Evolutionary conservation across 2,797 vertebrate species (phyloP).

Genomic region (Mionectes olivaceus): DNA sequence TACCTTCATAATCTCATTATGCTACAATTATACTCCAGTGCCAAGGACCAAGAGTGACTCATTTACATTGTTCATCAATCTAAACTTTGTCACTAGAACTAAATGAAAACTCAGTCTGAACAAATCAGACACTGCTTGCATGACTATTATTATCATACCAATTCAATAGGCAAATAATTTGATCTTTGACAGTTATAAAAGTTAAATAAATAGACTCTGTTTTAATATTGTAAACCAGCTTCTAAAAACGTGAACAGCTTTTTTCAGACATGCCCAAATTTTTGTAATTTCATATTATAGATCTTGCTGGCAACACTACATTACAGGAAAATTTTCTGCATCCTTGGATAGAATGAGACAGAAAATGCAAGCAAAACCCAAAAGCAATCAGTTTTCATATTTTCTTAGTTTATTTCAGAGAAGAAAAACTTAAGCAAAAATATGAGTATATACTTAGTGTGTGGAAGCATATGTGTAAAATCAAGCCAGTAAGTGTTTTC

Average conservation of each 20-base stretch:
- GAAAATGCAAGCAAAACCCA: neutral
- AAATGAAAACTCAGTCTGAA: slow-evolving; percentile 18
- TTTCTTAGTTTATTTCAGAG: neutral
- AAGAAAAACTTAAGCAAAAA: neutral
- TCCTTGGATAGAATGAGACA: neutral
- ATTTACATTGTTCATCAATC: slow-evolving; percentile 35
- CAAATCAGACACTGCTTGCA: neutral
- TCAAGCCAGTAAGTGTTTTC: neutral
- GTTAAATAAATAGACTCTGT: neutral
- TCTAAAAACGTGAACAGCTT: neutral
- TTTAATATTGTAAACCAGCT: neutral
- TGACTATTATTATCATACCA: neutral
- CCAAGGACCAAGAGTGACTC: slow-evolving; percentile 51
- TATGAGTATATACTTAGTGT: neutral
- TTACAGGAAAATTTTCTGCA: neutral
- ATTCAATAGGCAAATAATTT: slow-evolving; percentile 1
- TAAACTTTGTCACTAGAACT: slow-evolving; percentile 37
- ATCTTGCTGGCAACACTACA: neutral
- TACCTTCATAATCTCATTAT: slow-evolving; percentile 74
- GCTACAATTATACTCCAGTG: slow-evolving; percentile 56
- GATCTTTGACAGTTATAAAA: neutral
- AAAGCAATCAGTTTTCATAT: neutral
- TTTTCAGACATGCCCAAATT: neutral
- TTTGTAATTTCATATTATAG: neutral
- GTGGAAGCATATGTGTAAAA: neutral